Evolutionary conservation across 2,888 invertebrate genomes (phyloP).

Genomic region (Drosophila demipolita): DNA sequence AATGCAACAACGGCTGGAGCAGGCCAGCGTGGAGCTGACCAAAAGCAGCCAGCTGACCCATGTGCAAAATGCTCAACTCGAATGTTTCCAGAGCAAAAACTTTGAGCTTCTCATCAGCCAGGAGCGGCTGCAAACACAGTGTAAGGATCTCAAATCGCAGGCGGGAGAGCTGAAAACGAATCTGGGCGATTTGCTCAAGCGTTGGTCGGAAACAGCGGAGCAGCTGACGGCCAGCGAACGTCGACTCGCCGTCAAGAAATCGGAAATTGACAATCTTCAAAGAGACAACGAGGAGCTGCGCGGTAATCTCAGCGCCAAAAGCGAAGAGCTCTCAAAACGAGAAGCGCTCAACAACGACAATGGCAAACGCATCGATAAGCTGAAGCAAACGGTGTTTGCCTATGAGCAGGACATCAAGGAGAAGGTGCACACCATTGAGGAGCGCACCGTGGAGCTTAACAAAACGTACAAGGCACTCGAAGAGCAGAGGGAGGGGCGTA

Average conservation of each 20-base stretch:
- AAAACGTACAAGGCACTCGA: constrained; percentile 82
- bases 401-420: constrained; percentile 82
- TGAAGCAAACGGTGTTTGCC: constrained; percentile 82
- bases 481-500: constrained; percentile 82
- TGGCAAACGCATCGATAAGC: constrained; percentile 79
- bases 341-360: constrained; percentile 79
- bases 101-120: constrained; percentile 83
- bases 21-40: constrained; percentile 79
- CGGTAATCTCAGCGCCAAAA: constrained; percentile 65
- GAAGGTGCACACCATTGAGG: constrained; percentile 78
- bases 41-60: constrained; percentile 79
- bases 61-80: constrained; percentile 82
- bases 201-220: constrained; percentile 79
- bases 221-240: constrained; percentile 79
- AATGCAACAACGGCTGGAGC: constrained; percentile 79
- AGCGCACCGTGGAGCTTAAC: constrained; percentile 79
- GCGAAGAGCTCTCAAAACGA: constrained; percentile 74
- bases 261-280: constrained; percentile 80
- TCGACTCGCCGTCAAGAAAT: constrained; percentile 77
- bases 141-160: constrained; percentile 82
- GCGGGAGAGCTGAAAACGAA: constrained; percentile 80
- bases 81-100: constrained; percentile 82
- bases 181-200: constrained; percentile 79
- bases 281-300: constrained; percentile 76
- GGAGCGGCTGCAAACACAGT: constrained; percentile 83